A percentile compares a stretch with the other conserved stretches of the same genome.
Conservation (phyloP, 2,888 invertebrate genomes). For the Drosophila kanekoi region DNA sequence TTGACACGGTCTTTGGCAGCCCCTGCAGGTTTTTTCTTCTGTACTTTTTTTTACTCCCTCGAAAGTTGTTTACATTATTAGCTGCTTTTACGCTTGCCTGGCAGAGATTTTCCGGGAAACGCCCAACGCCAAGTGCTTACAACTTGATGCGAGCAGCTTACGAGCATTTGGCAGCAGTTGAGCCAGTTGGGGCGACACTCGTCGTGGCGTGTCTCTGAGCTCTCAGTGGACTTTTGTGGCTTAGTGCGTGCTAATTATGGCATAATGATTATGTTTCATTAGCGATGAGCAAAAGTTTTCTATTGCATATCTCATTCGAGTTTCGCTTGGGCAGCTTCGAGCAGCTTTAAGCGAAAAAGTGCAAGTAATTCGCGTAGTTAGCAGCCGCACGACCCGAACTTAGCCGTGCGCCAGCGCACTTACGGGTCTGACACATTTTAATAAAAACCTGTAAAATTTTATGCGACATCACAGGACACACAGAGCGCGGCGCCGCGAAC, state of each 20-base stretch:
- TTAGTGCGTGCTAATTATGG: constrained; percentile 72
- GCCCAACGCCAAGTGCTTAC: constrained; percentile 42
- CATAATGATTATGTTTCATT: constrained; percentile 76
- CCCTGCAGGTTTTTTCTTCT: constrained; percentile 21
- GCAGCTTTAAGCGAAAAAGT: constrained; percentile 60
- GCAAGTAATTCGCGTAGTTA: constrained; percentile 64
- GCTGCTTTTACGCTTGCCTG: constrained; percentile 64
- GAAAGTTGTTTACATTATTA: constrained; percentile 75
- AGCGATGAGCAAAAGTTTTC: constrained; percentile 64
- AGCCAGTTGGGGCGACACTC: constrained; percentile 1
- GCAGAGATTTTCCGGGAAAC: constrained; percentile 56
- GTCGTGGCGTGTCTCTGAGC: constrained; percentile 7
- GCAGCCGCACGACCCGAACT: constrained; percentile 25
- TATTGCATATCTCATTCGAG: constrained; percentile 55
- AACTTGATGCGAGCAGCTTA: constrained; percentile 47
- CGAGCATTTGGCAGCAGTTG: constrained; percentile 25
- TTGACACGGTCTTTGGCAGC: constrained; percentile 18
- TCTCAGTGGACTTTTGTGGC: constrained; percentile 32
- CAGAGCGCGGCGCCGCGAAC: constrained; percentile 13
- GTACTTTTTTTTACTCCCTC: constrained; percentile 11
- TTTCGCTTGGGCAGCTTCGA: constrained; percentile 8
- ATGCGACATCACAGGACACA: constrained; percentile 51
- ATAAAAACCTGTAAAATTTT: constrained; percentile 73
- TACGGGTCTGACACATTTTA: constrained; percentile 60
- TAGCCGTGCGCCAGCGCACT: constrained; percentile 7